Base-by-base conservation (phyloP, 2,113 vertebrate species). In the Falcunculus frontatus region DNA sequence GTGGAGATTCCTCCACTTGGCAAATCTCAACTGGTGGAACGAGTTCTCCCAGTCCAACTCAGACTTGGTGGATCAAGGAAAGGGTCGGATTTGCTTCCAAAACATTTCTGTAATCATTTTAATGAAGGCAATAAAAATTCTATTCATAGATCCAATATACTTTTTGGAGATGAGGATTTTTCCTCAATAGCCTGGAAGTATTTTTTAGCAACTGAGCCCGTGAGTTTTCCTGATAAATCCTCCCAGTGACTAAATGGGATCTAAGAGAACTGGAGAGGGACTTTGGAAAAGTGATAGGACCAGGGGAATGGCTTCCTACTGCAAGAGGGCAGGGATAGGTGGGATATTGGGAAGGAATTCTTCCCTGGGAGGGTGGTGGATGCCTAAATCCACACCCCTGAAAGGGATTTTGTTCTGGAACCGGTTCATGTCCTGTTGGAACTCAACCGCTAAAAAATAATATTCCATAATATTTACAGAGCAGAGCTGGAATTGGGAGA, bases 371-470 rank as follows among this genome's bases (percentile, higher is more conserved):
- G 23, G 20, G 50, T 25, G 16, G n/a, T 20, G 18, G 39, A 46
- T 73, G 9, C 57, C 27, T 53, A 73, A 84, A 73, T 33, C 49
- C 68, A 73, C 60, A 41, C 25, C n/a, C 50, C 13, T 25, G 14
- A 49, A 56, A n/a, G 20, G 13, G 42, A 75, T 56, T 75, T 56
- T n/a, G 9, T 23, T 19, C n/a, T 56, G 59, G 82, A 74, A 47
- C 8, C n/a, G 4, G 23, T 56, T 56, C n/a, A 39, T 0, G 0
- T 29, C 41, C 18, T 39, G 18, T 6, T 55, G n/a, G 81, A 73
- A 46, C 11, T 15, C n/a, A 39, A 64, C 9, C 1, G 0, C n/a
- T 29, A 42, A 25, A 59, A 59, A n/a, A 7, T 0, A 56, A 30
- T 7, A 84, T 22, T 17, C 22, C 20, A 1, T 29, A 65, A n/a